Conservation (phyloP, 2,888 invertebrate genomes). For the Eristalinus aeneus region DNA sequence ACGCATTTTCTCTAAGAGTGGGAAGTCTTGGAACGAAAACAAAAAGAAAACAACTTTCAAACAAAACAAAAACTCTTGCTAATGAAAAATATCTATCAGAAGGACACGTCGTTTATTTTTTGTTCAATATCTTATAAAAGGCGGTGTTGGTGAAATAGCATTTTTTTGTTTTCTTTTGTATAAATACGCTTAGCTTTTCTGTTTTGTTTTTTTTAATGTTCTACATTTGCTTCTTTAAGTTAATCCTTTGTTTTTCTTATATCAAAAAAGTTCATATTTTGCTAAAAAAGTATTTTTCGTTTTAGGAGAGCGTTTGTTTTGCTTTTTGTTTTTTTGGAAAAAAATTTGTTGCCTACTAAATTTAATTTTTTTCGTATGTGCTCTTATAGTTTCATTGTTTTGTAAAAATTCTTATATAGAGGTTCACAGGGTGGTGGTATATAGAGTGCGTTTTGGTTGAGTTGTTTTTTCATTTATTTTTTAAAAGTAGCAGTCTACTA, state of each 20-base stretch:
- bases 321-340: conserved; percentile 5
- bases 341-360: conserved; percentile 55
- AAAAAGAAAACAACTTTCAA: background rate
- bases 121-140: conserved; percentile 51
- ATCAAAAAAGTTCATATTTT: conserved; percentile 50
- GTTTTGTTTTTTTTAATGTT: background rate
- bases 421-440: conserved; percentile 70
- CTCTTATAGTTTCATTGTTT: conserved; percentile 32
- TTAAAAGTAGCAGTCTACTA: conserved; percentile 68
- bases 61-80: conserved; percentile 6
- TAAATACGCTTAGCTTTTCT: conserved; percentile 28
- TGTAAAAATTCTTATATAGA: conserved; percentile 70
- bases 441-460: conserved; percentile 67
- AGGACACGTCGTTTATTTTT: conserved; percentile 59
- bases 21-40: conserved; percentile 38
- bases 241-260: background rate
- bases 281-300: conserved; percentile 54
- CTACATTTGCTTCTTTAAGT: conserved; percentile 21
- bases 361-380: conserved; percentile 40
- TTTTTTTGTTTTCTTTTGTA: conserved; percentile 41
- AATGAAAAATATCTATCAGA: conserved; percentile 43
- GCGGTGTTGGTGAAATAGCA: conserved; percentile 71
- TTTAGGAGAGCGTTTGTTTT: conserved; percentile 47
- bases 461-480: conserved; percentile 40
- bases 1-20: conserved; percentile 58